phyloP scores from a whole-genome alignment of 23 tunicate species.

The Clavelina lepadiformis region DNA sequence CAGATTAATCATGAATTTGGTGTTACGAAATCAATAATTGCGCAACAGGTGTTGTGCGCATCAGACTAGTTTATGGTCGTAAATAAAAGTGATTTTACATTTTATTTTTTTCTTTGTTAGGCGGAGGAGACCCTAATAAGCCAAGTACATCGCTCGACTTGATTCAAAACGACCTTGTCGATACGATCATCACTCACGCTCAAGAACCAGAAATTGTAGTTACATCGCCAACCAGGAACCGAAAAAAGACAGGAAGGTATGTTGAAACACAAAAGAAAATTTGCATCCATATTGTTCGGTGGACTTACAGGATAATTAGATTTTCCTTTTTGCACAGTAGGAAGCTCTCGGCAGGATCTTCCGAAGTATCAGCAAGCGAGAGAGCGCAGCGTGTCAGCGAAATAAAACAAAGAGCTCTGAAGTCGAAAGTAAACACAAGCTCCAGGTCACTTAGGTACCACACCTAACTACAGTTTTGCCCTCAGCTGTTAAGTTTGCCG shows the following conservation, averaged over 20 bases:
- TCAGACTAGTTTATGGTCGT: no score
- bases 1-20: no score
- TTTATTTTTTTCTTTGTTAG: constrained; percentile 15
- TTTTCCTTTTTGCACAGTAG: background rate
- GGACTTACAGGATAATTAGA: background rate
- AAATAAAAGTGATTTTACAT: no score
- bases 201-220: constrained; percentile 5
- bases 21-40: no score
- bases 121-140: constrained; percentile 47
- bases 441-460: constrained; percentile 51
- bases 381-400: constrained; percentile 35
- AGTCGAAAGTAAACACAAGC: constrained; percentile 26
- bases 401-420: constrained; percentile 42
- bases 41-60: no score
- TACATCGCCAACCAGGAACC: constrained; percentile 2
- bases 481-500: no score
- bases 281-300: background rate
- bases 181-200: constrained; percentile 16
- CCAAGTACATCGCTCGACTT: constrained; percentile 55
- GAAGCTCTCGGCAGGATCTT: background rate
- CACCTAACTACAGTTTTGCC: no score
- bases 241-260: constrained; percentile 11
- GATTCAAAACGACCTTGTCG: constrained; percentile 53
- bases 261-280: no score
- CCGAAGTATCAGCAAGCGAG: constrained; percentile 24